A percentile compares a stretch with the other conserved stretches of the same genome.
Conservation (phyloP, 2,797 vertebrate genomes). For the Pseudopleuronectes americanus region DNA sequence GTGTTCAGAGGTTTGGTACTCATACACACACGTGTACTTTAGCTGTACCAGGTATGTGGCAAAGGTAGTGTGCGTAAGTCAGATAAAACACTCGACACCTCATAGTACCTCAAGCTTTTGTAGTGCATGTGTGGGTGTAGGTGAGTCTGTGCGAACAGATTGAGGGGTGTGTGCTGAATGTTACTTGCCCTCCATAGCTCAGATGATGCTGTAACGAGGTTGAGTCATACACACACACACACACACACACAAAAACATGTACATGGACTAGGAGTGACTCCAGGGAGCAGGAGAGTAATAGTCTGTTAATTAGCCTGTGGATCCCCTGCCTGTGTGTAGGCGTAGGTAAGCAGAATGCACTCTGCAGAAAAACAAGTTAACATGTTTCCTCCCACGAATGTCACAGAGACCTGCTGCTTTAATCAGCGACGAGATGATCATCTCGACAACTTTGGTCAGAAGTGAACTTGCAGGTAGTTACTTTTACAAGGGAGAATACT, state of each 20-base stretch:
- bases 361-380: constrained; percentile 66
- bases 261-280: constrained; percentile 14
- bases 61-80: background rate
- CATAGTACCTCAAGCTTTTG: background rate
- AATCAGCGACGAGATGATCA: constrained; percentile 24
- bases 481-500: background rate
- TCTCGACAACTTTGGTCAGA: background rate
- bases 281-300: constrained; percentile 62
- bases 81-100: background rate
- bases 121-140: constrained; percentile 5
- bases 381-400: constrained; percentile 54
- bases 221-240: constrained; percentile 49
- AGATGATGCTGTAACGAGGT: constrained; percentile 48
- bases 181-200: constrained; percentile 42
- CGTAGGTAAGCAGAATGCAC: constrained; percentile 37
- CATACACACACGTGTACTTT: background rate
- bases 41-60: background rate
- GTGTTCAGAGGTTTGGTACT: background rate
- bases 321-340: constrained; percentile 62
- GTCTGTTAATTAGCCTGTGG: constrained; percentile 73
- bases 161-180: constrained; percentile 29
- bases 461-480: background rate
- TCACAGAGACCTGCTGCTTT: constrained; percentile 45
- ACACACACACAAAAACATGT: background rate
- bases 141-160: constrained; percentile 44